Base-by-base conservation (phyloP, 1,140 invertebrate genomes). In the Planococcus citri region DNA sequence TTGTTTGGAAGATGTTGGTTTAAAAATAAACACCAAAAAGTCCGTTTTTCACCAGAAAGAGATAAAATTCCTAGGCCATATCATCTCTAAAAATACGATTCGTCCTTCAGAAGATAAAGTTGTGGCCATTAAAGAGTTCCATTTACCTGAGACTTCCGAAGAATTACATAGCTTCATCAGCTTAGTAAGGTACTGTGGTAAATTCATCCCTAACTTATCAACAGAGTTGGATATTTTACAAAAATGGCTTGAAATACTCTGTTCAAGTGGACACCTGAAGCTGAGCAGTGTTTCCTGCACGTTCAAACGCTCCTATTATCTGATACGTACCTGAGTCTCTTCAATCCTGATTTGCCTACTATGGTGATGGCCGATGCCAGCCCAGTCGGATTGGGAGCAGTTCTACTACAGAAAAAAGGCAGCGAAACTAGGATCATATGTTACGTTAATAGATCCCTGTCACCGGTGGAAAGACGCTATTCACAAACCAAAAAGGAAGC, bases 31-130 rank as follows among this genome's bases (percentile, higher is more conserved):
- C n/a, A n/a, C n/a, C n/a, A n/a, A 41, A 41, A 41, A 41, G 37
- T 41, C 9, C n/a, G 37, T 41, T 41, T 41, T 41, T 41, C 4
- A 69, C 17, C 69, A 69, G 3, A 69, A 25, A 27, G 61, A 1
- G 68, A 6, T 71, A 0, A 69, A 41, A n/a, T 37, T 71, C 58
- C 1, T 70, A 20, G 68, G 68, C 22, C 68, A 68, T 68, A 21
- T 68, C 10, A 68, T 68, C 20, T 25, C 21, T 10, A 68, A 68
- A 68, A 25, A 68, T 20, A 25, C 17, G 9, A 20, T 68, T n/a
- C 4, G 17, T 10, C 68, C 68, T 14, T 12, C 21, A 25, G 17
- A 21, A 25, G 14, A 21, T 27, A 68, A 68, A 27, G 27, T 27
- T 24, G 27, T 24, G 68, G 68, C 68, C 6, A 27, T 27, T 25